phyloP scores from a whole-genome alignment of 2,888 invertebrate genomes.

The Phalangium opilio region DNA sequence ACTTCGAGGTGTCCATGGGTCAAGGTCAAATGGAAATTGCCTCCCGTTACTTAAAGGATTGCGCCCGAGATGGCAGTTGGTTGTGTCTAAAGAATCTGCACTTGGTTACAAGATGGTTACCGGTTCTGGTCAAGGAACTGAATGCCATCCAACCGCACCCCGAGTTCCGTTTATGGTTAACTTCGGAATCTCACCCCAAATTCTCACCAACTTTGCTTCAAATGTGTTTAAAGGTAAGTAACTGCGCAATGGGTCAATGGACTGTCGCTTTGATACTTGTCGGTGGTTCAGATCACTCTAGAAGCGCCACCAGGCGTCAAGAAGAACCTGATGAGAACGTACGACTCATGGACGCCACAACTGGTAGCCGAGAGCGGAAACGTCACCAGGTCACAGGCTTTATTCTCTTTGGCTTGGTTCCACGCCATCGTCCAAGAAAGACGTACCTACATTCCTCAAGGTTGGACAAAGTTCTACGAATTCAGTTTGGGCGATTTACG shows the following conservation, averaged over 20 bases:
- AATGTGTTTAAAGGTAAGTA: conserved; percentile 58
- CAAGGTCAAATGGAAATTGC: conserved; percentile 56
- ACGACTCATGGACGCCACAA: conserved; percentile 49
- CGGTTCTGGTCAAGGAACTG: conserved; percentile 50
- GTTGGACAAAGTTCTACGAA: conserved; percentile 79
- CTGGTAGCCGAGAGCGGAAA: conserved; percentile 28
- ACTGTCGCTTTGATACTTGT: no score
- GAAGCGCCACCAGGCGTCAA: conserved; percentile 74
- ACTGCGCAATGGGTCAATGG: no score
- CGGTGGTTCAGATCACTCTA: no score
- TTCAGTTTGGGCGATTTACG: conserved; percentile 66
- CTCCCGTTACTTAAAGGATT: conserved; percentile 41
- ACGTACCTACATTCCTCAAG: conserved; percentile 73
- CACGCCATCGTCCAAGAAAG: conserved; percentile 80
- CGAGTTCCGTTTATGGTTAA: conserved; percentile 65
- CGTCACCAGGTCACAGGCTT: conserved; percentile 13
- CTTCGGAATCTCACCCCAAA: conserved; percentile 60
- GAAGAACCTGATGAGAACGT: conserved; percentile 57
- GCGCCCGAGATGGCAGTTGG: conserved; percentile 51
- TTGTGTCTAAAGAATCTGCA: conserved; percentile 66
- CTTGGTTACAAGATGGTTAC: conserved; percentile 53
- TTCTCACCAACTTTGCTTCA: conserved; percentile 60
- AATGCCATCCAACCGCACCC: conserved; percentile 34
- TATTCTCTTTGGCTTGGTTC: conserved; percentile 49
- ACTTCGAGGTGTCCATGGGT: conserved; percentile 55